A percentile compares a stretch with the other conserved stretches of the same genome.
phyloP scores from a whole-genome alignment of 2,113 vertebrate genomes.

The Phyllopteryx taeniolatus region DNA sequence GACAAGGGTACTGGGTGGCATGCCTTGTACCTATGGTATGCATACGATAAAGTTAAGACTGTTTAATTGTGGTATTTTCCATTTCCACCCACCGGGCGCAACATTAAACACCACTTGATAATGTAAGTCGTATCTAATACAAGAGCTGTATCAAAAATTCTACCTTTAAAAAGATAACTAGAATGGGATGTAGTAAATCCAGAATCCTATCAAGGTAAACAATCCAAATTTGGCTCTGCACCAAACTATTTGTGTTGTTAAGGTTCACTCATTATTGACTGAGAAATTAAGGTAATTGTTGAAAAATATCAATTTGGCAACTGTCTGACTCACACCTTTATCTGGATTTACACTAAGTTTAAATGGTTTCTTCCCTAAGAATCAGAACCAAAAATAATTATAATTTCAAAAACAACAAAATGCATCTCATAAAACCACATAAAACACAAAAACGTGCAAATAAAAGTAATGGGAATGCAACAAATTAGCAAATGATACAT shows the following conservation, averaged over 20 bases:
- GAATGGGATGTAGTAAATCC: no score
- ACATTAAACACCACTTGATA: not conserved
- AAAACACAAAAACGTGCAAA: not conserved
- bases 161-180: no score
- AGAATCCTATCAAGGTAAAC: not conserved
- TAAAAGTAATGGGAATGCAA: not conserved
- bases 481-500: not conserved
- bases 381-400: not conserved
- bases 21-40: constrained; percentile 78
- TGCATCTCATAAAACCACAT: not conserved
- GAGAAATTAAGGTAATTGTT: not conserved
- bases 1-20: constrained; percentile 86
- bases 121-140: not conserved
- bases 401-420: not conserved
- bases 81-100: not conserved
- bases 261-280: not conserved
- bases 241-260: not conserved
- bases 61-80: not conserved
- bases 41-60: constrained; percentile 8
- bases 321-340: not conserved
- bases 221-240: no score
- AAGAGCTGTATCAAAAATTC: not conserved
- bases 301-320: not conserved
- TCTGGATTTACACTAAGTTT: not conserved
- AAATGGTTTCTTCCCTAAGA: not conserved